A percentile compares a stretch with the other conserved stretches of the same genome.
Evolutionary conservation across 1,140 invertebrate species (phyloP).

Genomic region (Halyomorpha halys): DNA sequence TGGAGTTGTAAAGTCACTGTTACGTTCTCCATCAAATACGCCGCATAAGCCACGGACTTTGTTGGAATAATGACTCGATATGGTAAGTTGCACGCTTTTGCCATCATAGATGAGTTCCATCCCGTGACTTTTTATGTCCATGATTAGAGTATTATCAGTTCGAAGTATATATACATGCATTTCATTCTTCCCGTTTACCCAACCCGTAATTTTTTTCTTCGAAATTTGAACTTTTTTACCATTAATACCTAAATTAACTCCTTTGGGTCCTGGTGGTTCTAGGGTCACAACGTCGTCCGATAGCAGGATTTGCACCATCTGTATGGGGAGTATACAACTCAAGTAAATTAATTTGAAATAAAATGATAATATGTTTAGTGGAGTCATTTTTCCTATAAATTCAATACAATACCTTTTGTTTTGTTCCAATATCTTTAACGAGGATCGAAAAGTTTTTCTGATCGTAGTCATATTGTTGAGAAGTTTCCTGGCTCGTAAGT

Average conservation of each 20-base stretch:
- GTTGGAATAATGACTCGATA: constrained; percentile 27
- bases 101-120: constrained; percentile 47
- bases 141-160: constrained; percentile 34
- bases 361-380: no score
- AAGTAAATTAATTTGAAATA: neutral
- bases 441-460: constrained; percentile 36
- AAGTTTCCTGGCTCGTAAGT: constrained; percentile 28
- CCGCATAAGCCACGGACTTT: no score
- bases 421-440: constrained; percentile 33
- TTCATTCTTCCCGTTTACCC: constrained; percentile 33
- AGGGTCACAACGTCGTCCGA: constrained; percentile 30
- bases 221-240: constrained; percentile 32
- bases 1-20: no score
- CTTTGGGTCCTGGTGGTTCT: constrained; percentile 18
- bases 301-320: constrained; percentile 33
- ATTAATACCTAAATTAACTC: constrained; percentile 35
- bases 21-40: no score
- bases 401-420: constrained; percentile 31
- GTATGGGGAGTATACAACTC: neutral
- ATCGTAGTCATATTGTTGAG: constrained; percentile 2
- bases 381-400: neutral
- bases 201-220: constrained; percentile 28
- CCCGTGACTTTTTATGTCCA: constrained; percentile 40
- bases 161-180: constrained; percentile 42
- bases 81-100: constrained; percentile 39